These are phyloP conservation scores for Gnatocerus cornutus DNA, from an alignment of 2,888 invertebrate species.

Conservation along the genomic window DNA sequence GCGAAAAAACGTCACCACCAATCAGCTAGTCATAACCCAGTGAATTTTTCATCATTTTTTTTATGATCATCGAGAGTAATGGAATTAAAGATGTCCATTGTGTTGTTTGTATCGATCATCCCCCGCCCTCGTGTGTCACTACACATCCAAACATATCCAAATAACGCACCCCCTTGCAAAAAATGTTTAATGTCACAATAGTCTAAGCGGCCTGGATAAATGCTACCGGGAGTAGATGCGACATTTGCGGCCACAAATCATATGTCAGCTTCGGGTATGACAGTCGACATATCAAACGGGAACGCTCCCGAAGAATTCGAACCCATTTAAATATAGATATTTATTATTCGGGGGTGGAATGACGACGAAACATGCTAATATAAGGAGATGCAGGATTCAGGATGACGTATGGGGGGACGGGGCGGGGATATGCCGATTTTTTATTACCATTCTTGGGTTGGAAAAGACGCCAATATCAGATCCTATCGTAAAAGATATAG, in stretches of 20 bases:
- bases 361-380: slow-evolving; percentile 13
- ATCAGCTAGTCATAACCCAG: too few species aligned
- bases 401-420: background rate
- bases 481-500: too few species aligned
- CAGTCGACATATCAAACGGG: slow-evolving; percentile 63
- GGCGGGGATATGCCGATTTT: background rate
- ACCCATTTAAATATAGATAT: slow-evolving; percentile 59
- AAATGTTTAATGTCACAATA: slow-evolving; percentile 66
- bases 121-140: slow-evolving; percentile 35
- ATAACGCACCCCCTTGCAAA: slow-evolving; percentile 46
- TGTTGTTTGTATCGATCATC: slow-evolving; percentile 45
- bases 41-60: too few species aligned
- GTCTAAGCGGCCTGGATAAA: slow-evolving; percentile 65
- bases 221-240: slow-evolving; percentile 60
- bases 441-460: too few species aligned
- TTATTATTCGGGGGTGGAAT: slow-evolving; percentile 29
- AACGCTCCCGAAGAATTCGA: slow-evolving; percentile 59
- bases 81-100: slow-evolving; percentile 20
- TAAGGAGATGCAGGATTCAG: background rate
- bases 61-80: slow-evolving; percentile 7
- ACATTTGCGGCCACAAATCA: slow-evolving; percentile 68
- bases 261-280: slow-evolving; percentile 66
- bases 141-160: slow-evolving; percentile 50
- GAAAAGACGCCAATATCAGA: too few species aligned
- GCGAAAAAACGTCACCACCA: too few species aligned